Evolutionary conservation across 2,888 invertebrate genomes (phyloP).

Genomic region (Thymelicus acteon): DNA sequence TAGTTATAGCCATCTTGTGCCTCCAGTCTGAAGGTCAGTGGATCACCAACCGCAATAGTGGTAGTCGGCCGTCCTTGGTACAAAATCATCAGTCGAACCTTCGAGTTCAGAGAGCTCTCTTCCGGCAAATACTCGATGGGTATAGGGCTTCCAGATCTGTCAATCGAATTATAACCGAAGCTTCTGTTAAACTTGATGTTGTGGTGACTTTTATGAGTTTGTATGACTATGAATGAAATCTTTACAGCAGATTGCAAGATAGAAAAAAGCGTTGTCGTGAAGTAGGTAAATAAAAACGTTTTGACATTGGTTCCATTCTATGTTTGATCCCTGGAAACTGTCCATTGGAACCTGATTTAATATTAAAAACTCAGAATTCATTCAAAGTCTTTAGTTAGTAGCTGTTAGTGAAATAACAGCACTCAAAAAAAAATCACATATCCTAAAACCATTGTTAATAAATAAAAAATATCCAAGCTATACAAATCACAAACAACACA

Average conservation of each 20-base stretch:
- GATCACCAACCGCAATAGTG: constrained; percentile 96
- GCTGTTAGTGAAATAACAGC: constrained; percentile 83
- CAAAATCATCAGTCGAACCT: constrained; percentile 92
- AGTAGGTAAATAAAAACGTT: too few species aligned
- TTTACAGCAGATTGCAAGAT: background rate
- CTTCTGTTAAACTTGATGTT: constrained; percentile 76
- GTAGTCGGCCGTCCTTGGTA: constrained; percentile 96
- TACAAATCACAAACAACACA: constrained; percentile 33
- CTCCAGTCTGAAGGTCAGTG: constrained; percentile 94
- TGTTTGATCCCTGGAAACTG: too few species aligned
- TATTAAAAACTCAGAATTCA: constrained; percentile 50
- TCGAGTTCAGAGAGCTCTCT: constrained; percentile 95
- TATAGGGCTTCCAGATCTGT: constrained; percentile 95
- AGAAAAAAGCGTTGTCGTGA: too few species aligned
- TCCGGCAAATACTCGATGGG: constrained; percentile 97
- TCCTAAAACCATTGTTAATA: constrained; percentile 29
- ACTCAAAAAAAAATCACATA: constrained; percentile 52
- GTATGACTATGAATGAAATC: constrained; percentile 72
- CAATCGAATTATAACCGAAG: constrained; percentile 75
- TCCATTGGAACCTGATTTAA: too few species aligned
- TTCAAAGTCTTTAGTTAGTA: constrained; percentile 82
- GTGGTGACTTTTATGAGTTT: constrained; percentile 42
- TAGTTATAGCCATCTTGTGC: constrained; percentile 95
- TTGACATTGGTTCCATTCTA: too few species aligned
- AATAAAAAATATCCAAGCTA: constrained; percentile 41